Evolutionary conservation across 2,797 vertebrate species (phyloP), one percentile per base, ranked within the genome.

Genomic region (Smutsia temminckii): DNA sequence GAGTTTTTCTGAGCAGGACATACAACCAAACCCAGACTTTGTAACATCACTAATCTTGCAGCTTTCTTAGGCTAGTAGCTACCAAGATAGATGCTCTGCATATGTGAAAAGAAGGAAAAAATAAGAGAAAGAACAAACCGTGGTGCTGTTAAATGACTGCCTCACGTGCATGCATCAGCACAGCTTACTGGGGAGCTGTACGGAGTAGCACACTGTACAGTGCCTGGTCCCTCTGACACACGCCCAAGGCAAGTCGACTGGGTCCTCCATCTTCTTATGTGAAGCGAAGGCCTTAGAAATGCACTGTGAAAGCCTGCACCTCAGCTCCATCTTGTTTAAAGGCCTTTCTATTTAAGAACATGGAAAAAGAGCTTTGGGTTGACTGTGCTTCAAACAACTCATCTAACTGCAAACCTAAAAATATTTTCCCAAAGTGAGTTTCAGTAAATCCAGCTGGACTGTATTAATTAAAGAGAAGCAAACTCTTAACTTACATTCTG

Each of bases 1-100:
- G 81, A 85, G 29, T 91, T 94, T 71, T 85, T 42, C 29, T 59
- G 34, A 78, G 40, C 29, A 72, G 63, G 93, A 68, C 2, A 55
- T 37, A 89, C 53, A 29, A 32, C 32, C 7, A 89, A 57, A 40
- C 21, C 23, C 53, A 29, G 55, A 53, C 17, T 94, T 84, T 49
- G 89, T 21, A 51, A 69, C 12, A 3, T 78, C 32, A 63, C n/a
- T 88, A 14, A 11, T 42, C 55, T 37, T 80, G 71, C 66, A 49
- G 55, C 27, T 71, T 95, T 63, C 40, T 40, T 71, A 77, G 29
- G 16, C 71, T 13, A 93, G 2, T 37, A 61, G 34, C 85, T 55
- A 87, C 12, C 49, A 77, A 53, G n/a, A 34, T 14, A 92, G 57
- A 49, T 90, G 6, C 4, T 79, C n/a, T 57, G 17, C 20, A 25